Evolutionary conservation across 2,888 invertebrate species (phyloP), one percentile per base, ranked within the genome.

Genomic region (Escarpia spicata): DNA sequence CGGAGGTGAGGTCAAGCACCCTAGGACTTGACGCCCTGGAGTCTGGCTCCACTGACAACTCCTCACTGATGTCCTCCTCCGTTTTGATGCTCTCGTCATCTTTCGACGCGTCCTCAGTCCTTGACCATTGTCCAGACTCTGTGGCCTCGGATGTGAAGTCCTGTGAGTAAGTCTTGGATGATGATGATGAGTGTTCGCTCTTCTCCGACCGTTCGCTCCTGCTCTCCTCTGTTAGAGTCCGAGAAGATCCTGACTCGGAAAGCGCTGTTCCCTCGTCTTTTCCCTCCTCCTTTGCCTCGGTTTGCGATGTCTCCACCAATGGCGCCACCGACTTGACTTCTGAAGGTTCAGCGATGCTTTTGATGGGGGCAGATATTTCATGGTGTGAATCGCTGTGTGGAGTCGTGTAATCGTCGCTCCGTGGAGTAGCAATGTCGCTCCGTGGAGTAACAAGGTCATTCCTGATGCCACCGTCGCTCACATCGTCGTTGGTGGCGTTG

Each of bases 61-160:
- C 94, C 91, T 94, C 94, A 75, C 94, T 94, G 90, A 95, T 94
- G 45, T 94, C 94, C 9, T 94, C 94, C 10, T 94, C 94, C 12
- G 93, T 93, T 15, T 92, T 75, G 90, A 92, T 92, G 31, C 92
- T 92, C 0, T 91, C 92, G 3, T 19, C 92, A 91, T 75, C 91
- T 37, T 90, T 75, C 2, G 19, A 37, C 12, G 31, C 37, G 26
- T 44, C 90, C 31, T 92, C 89, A 4, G 31, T 91, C 45, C 44
- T 3, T 45, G 91, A 26, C 44, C 12, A 44, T 45, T 52, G 44
- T 2, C 45, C 45, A 15, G 91, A 26, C 45, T 89, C 52, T 26
- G n/a, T 9, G 19, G 19, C 45, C 58, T 93, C 92, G 10, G 91
- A 45, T 6, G 52, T 19, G 75, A 75, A 75, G 75, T 75, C 91